Conservation (phyloP, 2,888 invertebrate genomes). For the Schizotus pectinicornis region DNA sequence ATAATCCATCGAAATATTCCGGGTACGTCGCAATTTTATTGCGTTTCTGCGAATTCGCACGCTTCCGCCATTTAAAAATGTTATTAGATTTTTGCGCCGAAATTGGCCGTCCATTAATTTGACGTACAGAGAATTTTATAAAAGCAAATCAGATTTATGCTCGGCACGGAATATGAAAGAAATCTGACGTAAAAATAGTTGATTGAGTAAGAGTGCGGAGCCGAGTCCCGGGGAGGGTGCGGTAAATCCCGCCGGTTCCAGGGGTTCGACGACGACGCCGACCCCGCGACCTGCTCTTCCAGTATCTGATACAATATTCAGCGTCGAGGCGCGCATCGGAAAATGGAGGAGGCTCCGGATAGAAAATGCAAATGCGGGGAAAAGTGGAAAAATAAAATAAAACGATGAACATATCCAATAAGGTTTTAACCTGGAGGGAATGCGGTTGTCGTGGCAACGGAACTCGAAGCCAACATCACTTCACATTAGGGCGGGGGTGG, state of each 20-base stretch:
- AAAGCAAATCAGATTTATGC: slow-evolving; percentile 34
- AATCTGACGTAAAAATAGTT: slow-evolving; percentile 35
- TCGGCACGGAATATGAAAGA: slow-evolving; percentile 26
- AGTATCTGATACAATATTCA: slow-evolving; percentile 48
- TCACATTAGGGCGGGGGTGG: slow-evolving; percentile 51
- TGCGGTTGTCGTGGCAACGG: slow-evolving; percentile 54
- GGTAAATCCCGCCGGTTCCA: slow-evolving; percentile 39
- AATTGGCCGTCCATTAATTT: slow-evolving; percentile 39
- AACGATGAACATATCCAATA: slow-evolving; percentile 59
- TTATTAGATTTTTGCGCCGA: slow-evolving; percentile 37
- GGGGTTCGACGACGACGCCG: slow-evolving; percentile 20
- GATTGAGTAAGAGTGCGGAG: slow-evolving; percentile 41
- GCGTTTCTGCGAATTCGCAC: slow-evolving; percentile 16
- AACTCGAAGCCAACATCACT: slow-evolving; percentile 51
- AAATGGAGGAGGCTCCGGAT: slow-evolving; percentile 55
- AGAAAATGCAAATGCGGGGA: slow-evolving; percentile 54
- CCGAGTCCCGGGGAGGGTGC: slow-evolving; percentile 30
- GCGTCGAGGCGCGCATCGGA: slow-evolving; percentile 47
- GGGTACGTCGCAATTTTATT: slow-evolving; percentile 13
- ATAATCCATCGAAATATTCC: slow-evolving; percentile 12
- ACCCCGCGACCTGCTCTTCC: slow-evolving; percentile 31
- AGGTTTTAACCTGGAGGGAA: slow-evolving; percentile 59
- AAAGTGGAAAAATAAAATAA: slow-evolving; percentile 57
- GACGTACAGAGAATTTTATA: slow-evolving; percentile 34
- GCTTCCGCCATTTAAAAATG: slow-evolving; percentile 32